Evolutionary conservation across 2,888 invertebrate species (phyloP).

Genomic region (Dysmachus trigonus): DNA sequence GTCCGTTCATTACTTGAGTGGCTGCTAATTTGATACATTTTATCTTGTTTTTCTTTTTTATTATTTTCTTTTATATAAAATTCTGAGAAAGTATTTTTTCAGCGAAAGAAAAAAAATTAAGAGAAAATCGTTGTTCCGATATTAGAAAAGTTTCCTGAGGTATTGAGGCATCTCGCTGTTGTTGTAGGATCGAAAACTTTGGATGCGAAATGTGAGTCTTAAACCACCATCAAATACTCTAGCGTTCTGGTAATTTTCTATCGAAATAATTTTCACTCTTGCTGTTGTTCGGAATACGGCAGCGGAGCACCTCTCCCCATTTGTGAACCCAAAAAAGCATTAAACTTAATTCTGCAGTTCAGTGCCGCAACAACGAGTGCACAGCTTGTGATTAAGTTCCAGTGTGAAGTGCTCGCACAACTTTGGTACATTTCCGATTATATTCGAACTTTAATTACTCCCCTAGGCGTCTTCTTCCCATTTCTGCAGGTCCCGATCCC

Average conservation of each 20-base stretch:
- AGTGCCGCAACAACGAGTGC: neutral
- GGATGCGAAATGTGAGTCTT: neutral
- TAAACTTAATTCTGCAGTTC: neutral
- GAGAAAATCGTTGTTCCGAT: neutral
- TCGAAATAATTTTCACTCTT: neutral
- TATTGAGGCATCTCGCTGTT: neutral
- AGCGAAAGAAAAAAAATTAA: neutral
- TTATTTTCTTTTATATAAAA: neutral
- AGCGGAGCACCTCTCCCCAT: neutral
- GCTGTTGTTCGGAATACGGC: neutral
- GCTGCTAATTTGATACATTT: neutral
- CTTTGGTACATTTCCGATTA: neutral
- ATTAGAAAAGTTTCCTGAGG: neutral
- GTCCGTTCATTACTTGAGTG: neutral
- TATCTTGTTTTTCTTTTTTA: neutral
- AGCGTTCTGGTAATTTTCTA: neutral
- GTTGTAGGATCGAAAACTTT: neutral
- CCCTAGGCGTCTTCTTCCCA: neutral
- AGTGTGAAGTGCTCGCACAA: neutral
- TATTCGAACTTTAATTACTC: neutral
- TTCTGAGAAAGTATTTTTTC: neutral
- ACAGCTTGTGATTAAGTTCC: neutral
- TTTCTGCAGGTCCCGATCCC: neutral
- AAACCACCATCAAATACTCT: neutral
- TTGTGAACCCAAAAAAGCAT: neutral